Evolutionary conservation across 1,140 invertebrate genomes (phyloP), one percentile per base, ranked within the genome.

Genomic region (Macrocentrus cingulum): DNA sequence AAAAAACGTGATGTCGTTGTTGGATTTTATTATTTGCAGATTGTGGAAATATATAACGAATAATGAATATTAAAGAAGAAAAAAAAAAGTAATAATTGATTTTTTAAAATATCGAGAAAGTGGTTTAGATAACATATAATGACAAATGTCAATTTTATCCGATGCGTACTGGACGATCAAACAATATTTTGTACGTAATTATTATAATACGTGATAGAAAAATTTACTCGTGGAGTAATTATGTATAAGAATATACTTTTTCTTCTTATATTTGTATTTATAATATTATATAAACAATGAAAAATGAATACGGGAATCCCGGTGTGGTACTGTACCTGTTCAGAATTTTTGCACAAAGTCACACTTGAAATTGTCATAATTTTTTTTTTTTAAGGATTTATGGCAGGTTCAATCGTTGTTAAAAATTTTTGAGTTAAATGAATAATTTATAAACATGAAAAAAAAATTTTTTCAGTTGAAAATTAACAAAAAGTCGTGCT

Each of bases 81-180:
- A n/a, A n/a, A n/a, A n/a, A n/a, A n/a, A n/a, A 13, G 8, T 39
- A 39, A n/a, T 39, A n/a, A 15, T 7, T 34, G 29, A 34, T 34
- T 34, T 7, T 34, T 34, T 34, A 34, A 34, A 44, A 56, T 56
- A 49, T 57, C 55, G 55, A 57, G 34, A 57, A 51, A 49, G 23
- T 25, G 22, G 46, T 55, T n/a, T n/a, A n/a, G n/a, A n/a, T 44
- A 34, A 46, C 15, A 56, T 22, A 46, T 16, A 20, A 32, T 29
- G 22, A 7, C 37, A 39, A 34, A 37, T 55, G 59, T 60, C 59
- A 60, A 60, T 29, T 60, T 55, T 60, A 49, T 55, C 34, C 46
- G 44, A 55, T 60, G 59, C 59, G 50, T 52, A 60, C 59, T 44
- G 29, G 50, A 45, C 45, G 56, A 58, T 58, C 54, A 56, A 48